Evolutionary conservation across 2,888 invertebrate genomes (phyloP).

Genomic region (Pandemis heparana): DNA sequence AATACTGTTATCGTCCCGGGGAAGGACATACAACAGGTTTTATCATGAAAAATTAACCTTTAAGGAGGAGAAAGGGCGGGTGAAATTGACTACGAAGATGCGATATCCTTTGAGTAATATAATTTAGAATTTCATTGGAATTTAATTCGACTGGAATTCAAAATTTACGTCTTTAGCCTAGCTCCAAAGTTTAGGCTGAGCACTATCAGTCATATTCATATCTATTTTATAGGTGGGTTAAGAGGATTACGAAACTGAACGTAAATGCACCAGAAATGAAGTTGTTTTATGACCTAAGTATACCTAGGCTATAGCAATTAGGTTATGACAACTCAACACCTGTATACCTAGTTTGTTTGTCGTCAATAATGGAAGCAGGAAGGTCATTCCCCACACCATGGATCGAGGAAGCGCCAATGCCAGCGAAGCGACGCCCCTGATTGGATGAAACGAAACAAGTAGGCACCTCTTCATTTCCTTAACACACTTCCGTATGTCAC

Average conservation of each 20-base stretch:
- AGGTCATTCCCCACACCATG: constrained; percentile 68
- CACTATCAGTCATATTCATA: too few species aligned
- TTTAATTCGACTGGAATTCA: too few species aligned
- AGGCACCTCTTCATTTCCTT: constrained; percentile 61
- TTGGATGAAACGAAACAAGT: constrained; percentile 72
- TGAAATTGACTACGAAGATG: too few species aligned
- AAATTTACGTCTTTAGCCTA: too few species aligned
- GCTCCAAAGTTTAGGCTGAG: too few species aligned
- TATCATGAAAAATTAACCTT: too few species aligned
- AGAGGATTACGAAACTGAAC: neutral
- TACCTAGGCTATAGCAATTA: constrained; percentile 14
- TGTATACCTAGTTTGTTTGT: constrained; percentile 57
- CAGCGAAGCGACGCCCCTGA: constrained; percentile 56
- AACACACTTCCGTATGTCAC: constrained; percentile 59
- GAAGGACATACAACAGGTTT: too few species aligned
- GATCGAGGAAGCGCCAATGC: constrained; percentile 68
- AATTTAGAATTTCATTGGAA: too few species aligned
- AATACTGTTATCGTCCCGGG: too few species aligned
- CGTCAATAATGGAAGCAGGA: constrained; percentile 61
- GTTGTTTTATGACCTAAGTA: constrained; percentile 14
- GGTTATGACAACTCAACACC: constrained; percentile 22
- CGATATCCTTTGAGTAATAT: too few species aligned
- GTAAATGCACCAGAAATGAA: neutral
- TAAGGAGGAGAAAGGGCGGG: too few species aligned
- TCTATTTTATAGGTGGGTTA: too few species aligned